phyloP scores from a whole-genome alignment of 2,888 invertebrate species.

The Drosophila trichaetosa region DNA sequence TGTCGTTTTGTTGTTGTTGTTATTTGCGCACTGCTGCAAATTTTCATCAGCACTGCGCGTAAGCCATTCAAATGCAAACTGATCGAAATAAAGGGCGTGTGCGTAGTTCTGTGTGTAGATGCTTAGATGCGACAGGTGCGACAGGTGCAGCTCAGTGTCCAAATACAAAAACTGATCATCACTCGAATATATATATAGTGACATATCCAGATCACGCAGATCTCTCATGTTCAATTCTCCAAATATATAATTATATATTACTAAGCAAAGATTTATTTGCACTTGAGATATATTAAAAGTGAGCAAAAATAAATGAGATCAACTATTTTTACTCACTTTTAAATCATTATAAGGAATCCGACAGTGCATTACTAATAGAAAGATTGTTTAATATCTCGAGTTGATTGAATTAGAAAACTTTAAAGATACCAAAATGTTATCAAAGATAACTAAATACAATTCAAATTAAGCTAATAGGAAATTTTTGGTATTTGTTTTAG shows the following conservation, averaged over 20 bases:
- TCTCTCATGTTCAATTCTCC: too few species aligned
- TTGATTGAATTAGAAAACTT: not conserved
- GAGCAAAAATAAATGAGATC: not conserved
- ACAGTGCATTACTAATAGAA: not conserved
- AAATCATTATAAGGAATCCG: not conserved
- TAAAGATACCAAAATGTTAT: not conserved
- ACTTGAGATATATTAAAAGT: not conserved
- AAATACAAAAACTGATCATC: constrained; percentile 6
- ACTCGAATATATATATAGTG: constrained; percentile 17
- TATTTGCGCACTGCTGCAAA: constrained; percentile 45
- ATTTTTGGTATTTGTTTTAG: not conserved
- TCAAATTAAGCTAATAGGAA: not conserved
- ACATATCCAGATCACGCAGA: too few species aligned
- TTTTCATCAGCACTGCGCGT: constrained; percentile 18
- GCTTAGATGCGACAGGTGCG: not conserved
- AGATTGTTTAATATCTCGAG: not conserved
- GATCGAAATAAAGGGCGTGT: constrained; percentile 14
- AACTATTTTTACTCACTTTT: not conserved
- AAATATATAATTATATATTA: too few species aligned
- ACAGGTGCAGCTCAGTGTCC: not conserved
- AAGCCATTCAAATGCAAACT: constrained; percentile 4
- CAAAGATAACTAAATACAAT: not conserved
- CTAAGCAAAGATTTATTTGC: not conserved
- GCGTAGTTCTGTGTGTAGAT: not conserved
- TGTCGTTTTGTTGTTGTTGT: constrained; percentile 22